These are phyloP conservation scores for Sphaerodactylus townsendi DNA, from an alignment of 2,113 vertebrate species.

Conservation along the genomic window DNA sequence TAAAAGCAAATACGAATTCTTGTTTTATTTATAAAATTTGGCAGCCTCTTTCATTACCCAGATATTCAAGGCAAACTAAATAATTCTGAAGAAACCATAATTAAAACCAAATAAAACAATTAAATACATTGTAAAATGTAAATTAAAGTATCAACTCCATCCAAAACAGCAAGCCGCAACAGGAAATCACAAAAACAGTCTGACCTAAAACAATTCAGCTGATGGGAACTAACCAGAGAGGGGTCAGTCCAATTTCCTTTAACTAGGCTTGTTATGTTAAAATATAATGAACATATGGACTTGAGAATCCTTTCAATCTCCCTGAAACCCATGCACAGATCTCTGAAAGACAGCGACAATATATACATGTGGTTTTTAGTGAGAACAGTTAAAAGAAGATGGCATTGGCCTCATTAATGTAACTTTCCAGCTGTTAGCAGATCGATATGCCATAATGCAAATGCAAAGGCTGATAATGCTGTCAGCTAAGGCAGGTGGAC, in stretches of 20 bases:
- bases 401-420: not conserved
- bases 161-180: not conserved
- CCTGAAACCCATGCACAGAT: accelerated
- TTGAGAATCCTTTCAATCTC: not conserved
- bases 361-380: not conserved
- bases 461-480: not conserved
- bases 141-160: not conserved
- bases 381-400: not conserved
- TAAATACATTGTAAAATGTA: not conserved
- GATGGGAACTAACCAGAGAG: not conserved
- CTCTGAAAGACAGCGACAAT: not conserved
- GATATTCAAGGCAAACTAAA: not conserved
- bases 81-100: not conserved
- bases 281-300: no score
- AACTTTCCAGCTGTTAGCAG: not conserved
- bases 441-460: not conserved
- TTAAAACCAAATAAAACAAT: not conserved
- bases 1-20: not conserved
- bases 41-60: not conserved
- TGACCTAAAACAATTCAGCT: not conserved
- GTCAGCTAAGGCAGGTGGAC: not conserved
- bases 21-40: not conserved
- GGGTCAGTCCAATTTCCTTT: not conserved
- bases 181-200: not conserved
- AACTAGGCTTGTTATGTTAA: no score